Conservation (phyloP, 1,140 invertebrate species). For the Myzus persicae region DNA sequence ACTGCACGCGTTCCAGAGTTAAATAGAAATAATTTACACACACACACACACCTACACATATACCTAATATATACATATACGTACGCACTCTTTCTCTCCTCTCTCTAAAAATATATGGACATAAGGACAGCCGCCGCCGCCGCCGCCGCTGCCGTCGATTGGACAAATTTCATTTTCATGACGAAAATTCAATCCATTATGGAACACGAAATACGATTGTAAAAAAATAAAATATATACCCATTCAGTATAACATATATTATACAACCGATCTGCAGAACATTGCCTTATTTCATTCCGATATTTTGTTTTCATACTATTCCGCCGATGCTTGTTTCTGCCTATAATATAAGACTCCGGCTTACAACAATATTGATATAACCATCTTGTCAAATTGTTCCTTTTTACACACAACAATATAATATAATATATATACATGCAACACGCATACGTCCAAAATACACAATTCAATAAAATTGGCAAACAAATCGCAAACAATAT, state of each 20-base stretch:
- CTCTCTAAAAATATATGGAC: no score
- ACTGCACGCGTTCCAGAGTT: neutral
- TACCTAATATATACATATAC: no score
- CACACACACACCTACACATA: neutral
- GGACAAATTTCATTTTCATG: neutral
- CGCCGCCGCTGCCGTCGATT: neutral
- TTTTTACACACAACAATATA: neutral
- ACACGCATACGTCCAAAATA: neutral
- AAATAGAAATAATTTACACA: constrained; percentile 1
- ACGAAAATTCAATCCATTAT: constrained; percentile 18
- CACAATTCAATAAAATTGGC: constrained; percentile 3
- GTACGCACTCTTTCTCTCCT: no score
- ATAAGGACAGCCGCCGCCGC: neutral
- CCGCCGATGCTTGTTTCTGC: neutral
- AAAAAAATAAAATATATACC: neutral
- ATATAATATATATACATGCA: neutral
- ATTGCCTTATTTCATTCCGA: neutral
- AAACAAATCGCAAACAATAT: neutral
- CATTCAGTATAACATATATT: neutral
- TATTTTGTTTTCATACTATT: neutral
- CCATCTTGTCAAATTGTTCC: constrained; percentile 29
- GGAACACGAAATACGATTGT: neutral
- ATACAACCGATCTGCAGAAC: neutral
- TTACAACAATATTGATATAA: constrained; percentile 5
- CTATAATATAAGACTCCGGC: neutral